Percentiles rank a stretch among this genome's conserved stretches.
phyloP scores from a whole-genome alignment of 2,797 vertebrate genomes.

The Ciconia nigra region DNA sequence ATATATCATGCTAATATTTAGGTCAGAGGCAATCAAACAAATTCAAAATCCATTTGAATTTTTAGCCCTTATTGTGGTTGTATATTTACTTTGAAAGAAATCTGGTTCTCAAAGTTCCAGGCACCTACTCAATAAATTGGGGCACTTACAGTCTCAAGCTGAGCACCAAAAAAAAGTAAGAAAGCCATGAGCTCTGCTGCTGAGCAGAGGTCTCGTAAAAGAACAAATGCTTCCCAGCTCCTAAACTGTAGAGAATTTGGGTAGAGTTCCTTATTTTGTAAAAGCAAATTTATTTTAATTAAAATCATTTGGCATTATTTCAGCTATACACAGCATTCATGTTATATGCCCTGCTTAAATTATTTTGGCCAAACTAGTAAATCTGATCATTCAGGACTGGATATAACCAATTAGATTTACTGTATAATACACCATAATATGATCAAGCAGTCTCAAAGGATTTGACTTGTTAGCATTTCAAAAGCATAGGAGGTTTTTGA shows the following conservation, averaged over 20 bases:
- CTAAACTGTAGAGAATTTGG: background rate
- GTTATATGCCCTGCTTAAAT: background rate
- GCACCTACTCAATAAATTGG: background rate
- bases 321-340: background rate
- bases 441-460: background rate
- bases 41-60: background rate
- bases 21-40: background rate
- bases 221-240: background rate
- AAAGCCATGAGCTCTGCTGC: background rate
- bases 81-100: background rate
- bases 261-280: background rate
- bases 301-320: background rate
- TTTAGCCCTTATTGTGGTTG: background rate
- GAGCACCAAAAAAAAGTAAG: background rate
- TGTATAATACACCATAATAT: background rate
- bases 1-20: background rate
- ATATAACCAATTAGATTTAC: constrained; percentile 7
- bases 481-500: constrained; percentile 22
- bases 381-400: background rate
- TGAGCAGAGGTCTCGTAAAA: background rate
- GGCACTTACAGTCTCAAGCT: background rate
- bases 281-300: background rate
- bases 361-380: constrained; percentile 3
- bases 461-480: constrained; percentile 48
- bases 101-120: background rate